Base-by-base conservation (phyloP, 2,797 vertebrate genomes). In the Sarcoramphus papa region DNA sequence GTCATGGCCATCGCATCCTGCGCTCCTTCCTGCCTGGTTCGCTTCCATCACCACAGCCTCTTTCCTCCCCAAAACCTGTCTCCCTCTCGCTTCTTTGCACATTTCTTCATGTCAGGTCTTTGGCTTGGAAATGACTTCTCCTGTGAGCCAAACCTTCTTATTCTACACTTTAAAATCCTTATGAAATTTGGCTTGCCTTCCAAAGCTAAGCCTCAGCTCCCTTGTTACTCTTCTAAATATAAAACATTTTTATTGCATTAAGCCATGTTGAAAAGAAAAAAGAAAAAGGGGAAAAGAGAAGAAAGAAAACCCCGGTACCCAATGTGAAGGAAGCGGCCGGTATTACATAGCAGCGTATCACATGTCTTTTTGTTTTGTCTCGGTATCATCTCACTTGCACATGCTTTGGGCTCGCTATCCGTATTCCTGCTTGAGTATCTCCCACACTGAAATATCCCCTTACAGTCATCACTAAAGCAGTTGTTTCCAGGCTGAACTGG, bases 151-250 rank as follows among this genome's bases (percentile, higher is more conserved):
- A 95, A 90, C 78, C 83, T 95, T 93, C 97, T 93, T 96, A 91
- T 70, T 94, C 94, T 96, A 64, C 88, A 41, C 86, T 95, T 97
- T 74, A 91, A 97, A 97, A 95, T 89, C 96, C 92, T 96, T 91
- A 79, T 56, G 90, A 96, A 97, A 93, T 95, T 94, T 85, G 93
- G 92, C 95, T 93, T 35, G 56, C 85, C 76, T 96, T 96, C 92
- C 93, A 93, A 94, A 87, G 79, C 91, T 97, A 97, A 97, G 94
- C 95, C 96, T 95, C 93, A 95, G 94, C 89, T 97, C 96, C 96
- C 96, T 88, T 88, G 96, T 96, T 97, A 97, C 95, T 87, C 95
- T 83, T 95, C 96, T 95, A 97, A 97, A 97, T 96, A 95, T 93
- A 95, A 97, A 97, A 79, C 85, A 86, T 79, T 96, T 96, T 96